Evolutionary conservation across 1,140 invertebrate genomes (phyloP).

Genomic region (Halesus radiatus): DNA sequence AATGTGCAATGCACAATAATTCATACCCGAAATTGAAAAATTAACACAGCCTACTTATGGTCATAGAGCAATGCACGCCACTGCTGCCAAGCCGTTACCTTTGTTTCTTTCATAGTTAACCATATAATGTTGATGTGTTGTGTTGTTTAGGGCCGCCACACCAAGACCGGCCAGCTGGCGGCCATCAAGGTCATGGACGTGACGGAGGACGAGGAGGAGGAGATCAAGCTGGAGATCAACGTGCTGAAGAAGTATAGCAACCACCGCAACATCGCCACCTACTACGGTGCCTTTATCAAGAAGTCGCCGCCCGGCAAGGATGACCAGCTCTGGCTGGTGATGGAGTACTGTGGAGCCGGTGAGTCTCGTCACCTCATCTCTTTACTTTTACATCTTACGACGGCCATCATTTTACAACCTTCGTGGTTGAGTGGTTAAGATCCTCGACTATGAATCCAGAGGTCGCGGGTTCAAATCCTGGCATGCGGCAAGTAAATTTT

Average conservation of each 20-base stretch:
- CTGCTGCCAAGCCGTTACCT: too few relatives aligned
- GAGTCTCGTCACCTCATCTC: slow-evolving; percentile 52
- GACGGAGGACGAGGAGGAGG: slow-evolving; percentile 99
- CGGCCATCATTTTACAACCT: too few relatives aligned
- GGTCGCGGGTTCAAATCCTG: too few relatives aligned
- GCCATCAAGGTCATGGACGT: slow-evolving; percentile 99
- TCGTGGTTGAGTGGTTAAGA: too few relatives aligned
- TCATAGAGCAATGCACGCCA: too few relatives aligned
- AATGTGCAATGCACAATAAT: too few relatives aligned
- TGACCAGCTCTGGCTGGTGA: slow-evolving; percentile 99
- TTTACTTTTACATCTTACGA: too few relatives aligned
- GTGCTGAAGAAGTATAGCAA: slow-evolving; percentile 99
- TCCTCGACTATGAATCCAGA: too few relatives aligned
- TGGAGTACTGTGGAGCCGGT: slow-evolving; percentile 99
- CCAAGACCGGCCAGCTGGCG: slow-evolving; percentile 98
- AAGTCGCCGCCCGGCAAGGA: slow-evolving; percentile 99
- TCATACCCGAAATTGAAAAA: too few relatives aligned
- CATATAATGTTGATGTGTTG: neutral
- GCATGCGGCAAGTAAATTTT: too few relatives aligned
- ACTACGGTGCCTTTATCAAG: slow-evolving; percentile 99
- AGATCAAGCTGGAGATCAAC: slow-evolving; percentile 99
- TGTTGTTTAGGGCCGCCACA: slow-evolving; percentile 92
- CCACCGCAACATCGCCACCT: slow-evolving; percentile 99
- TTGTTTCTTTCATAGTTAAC: too few relatives aligned
- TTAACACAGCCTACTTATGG: too few relatives aligned